Conservation (phyloP, 2,888 invertebrate genomes). For the Anorthoa munda region DNA sequence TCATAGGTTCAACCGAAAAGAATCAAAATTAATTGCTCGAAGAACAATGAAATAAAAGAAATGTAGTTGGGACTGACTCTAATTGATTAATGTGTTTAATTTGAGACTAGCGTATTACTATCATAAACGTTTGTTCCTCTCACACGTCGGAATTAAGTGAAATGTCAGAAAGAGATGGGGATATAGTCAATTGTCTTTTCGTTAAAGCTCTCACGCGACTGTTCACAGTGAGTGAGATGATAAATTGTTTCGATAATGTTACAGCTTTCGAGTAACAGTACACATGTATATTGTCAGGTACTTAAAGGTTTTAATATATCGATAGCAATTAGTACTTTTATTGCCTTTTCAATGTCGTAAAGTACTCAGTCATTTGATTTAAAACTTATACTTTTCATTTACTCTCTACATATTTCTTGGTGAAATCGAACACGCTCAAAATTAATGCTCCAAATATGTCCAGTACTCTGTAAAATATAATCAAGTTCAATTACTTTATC, state of each 20-base stretch:
- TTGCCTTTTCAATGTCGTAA: slow-evolving; percentile 11
- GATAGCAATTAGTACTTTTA: slow-evolving; percentile 23
- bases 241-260: slow-evolving; percentile 79
- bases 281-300: slow-evolving; percentile 35
- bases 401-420: slow-evolving; percentile 3
- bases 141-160: slow-evolving; percentile 42
- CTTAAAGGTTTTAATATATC: slow-evolving; percentile 33
- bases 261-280: slow-evolving; percentile 64
- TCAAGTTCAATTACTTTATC: slow-evolving; percentile 24
- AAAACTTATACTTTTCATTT: slow-evolving; percentile 12
- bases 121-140: slow-evolving; percentile 62
- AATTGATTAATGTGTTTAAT: slow-evolving; percentile 80
- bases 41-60: slow-evolving; percentile 72
- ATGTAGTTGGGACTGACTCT: slow-evolving; percentile 66
- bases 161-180: slow-evolving; percentile 56
- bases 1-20: slow-evolving; percentile 59
- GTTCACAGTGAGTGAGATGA: slow-evolving; percentile 74
- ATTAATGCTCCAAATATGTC: slow-evolving; percentile 33
- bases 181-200: slow-evolving; percentile 70
- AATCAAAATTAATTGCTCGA: slow-evolving; percentile 64
- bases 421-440: slow-evolving; percentile 36
- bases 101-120: slow-evolving; percentile 68
- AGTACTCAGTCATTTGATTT: slow-evolving; percentile 15
- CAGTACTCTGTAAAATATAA: slow-evolving; percentile 21
- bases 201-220: slow-evolving; percentile 73